Percentiles rank a stretch among this genome's conserved stretches.
phyloP scores from a whole-genome alignment of 2,888 invertebrate species.

The Hirtodrosophila duncani region DNA sequence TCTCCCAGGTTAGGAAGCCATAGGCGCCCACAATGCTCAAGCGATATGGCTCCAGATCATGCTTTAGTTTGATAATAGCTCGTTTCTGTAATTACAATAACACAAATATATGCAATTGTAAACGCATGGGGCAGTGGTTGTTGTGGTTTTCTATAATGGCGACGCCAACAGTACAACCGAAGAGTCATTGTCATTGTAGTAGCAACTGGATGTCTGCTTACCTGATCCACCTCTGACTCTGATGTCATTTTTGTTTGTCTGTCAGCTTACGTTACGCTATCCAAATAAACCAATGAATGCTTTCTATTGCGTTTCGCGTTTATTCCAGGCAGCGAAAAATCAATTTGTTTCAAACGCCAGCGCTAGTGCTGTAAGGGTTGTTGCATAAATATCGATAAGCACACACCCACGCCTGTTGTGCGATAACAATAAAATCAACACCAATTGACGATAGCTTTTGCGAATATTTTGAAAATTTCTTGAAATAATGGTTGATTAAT shows the following conservation, averaged over 20 bases:
- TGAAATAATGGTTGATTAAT: no score
- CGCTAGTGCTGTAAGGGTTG: constrained; percentile 11
- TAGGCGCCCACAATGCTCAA: constrained; percentile 85
- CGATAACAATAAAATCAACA: background rate
- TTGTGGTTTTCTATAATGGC: constrained; percentile 20
- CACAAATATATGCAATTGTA: constrained; percentile 5
- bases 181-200: background rate
- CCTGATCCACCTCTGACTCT: constrained; percentile 60
- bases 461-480: no score
- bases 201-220: constrained; percentile 15
- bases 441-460: no score
- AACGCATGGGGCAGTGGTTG: background rate
- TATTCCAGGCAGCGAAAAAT: constrained; percentile 44
- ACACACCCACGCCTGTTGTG: background rate
- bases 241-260: constrained; percentile 47
- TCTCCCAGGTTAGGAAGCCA: constrained; percentile 89
- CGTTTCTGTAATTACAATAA: constrained; percentile 80
- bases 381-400: background rate
- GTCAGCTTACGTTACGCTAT: background rate
- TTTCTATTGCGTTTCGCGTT: constrained; percentile 11
- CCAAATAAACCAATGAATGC: background rate
- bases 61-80: constrained; percentile 85
- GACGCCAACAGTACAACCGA: constrained; percentile 35
- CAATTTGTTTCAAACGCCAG: constrained; percentile 47
- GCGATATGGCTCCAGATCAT: constrained; percentile 86